Evolutionary conservation across 2,113 vertebrate genomes (phyloP).

Genomic region (Carassius auratus): DNA sequence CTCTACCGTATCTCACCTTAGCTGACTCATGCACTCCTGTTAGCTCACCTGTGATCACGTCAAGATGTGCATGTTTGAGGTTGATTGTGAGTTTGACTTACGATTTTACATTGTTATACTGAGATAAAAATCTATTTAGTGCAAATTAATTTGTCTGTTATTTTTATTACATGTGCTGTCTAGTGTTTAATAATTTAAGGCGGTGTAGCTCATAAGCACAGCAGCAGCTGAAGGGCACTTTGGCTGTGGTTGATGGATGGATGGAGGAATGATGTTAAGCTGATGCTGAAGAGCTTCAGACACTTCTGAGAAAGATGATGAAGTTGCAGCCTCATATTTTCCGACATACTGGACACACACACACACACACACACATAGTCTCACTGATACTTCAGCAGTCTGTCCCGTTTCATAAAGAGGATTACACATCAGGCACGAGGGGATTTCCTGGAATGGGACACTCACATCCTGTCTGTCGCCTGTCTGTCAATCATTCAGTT

Average conservation of each 20-base stretch:
- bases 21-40: not conserved
- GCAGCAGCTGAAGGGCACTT: slow-evolving; percentile 17
- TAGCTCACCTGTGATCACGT: not conserved
- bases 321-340: slow-evolving; percentile 32
- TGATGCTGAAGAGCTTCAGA: not conserved
- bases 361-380: not conserved
- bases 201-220: not conserved
- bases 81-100: not conserved
- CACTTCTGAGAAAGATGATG: slow-evolving; percentile 22
- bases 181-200: not conserved
- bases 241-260: not conserved
- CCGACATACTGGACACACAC: slow-evolving; percentile 10
- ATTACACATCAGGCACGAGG: slow-evolving; percentile 26
- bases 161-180: not conserved
- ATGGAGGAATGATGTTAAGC: not conserved
- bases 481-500: slow-evolving; percentile 31
- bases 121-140: not conserved
- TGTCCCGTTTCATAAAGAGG: slow-evolving; percentile 35
- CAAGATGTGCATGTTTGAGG: not conserved
- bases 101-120: not conserved
- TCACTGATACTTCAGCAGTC: slow-evolving; percentile 29
- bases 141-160: not conserved
- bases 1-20: not conserved
- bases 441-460: slow-evolving; percentile 26
- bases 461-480: not conserved